Evolutionary conservation across 1,140 invertebrate genomes (phyloP), one percentile per base, ranked within the genome.

Genomic region (Drosophila funebris): DNA sequence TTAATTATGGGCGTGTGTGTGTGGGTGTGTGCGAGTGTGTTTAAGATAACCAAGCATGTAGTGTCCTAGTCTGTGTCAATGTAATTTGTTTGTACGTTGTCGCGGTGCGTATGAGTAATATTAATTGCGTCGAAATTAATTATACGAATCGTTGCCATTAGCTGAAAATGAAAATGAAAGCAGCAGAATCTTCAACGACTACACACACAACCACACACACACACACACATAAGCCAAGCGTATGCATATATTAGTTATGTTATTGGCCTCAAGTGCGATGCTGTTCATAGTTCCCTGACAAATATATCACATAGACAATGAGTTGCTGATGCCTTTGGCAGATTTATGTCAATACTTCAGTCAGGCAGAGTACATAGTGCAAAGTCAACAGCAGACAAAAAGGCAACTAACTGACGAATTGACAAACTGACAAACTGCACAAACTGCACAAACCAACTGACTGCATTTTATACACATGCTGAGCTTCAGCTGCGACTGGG

Each of bases 91-190:
- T 20, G 50, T 24, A 44, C 50, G 43, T 29, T 37, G 53, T 6
- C 41, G 33, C 31, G 5, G 41, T 73, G 60, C 81, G 74, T 82
- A 76, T 87, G 67, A 69, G 82, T 61, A 73, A 85, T 87, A 78
- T 78, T 66, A 87, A 87, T 87, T 77, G 66, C 69, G 46, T 53
- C 44, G 71, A 82, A 82, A 85, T 78, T 87, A 85, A 85, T 87
- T 76, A 85, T 73, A 85, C 78, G 78, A 78, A 50, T 62, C 63
- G 71, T 69, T 87, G 81, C 69, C 80, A 36, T 48, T 63, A 48
- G 44, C 43, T 48, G 33, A 41, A 24, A 62, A 20, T 62, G 29
- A 57, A 58, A 73, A 16, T 16, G 14, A 16, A 41, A 41, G 4
- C n/a, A n/a, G n/a, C n/a, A n/a, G n/a, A n/a, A n/a, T n/a, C n/a